A percentile compares a stretch with the other conserved stretches of the same genome.
phyloP scores from a whole-genome alignment of 2,888 invertebrate genomes.

The Athalia cordata region DNA sequence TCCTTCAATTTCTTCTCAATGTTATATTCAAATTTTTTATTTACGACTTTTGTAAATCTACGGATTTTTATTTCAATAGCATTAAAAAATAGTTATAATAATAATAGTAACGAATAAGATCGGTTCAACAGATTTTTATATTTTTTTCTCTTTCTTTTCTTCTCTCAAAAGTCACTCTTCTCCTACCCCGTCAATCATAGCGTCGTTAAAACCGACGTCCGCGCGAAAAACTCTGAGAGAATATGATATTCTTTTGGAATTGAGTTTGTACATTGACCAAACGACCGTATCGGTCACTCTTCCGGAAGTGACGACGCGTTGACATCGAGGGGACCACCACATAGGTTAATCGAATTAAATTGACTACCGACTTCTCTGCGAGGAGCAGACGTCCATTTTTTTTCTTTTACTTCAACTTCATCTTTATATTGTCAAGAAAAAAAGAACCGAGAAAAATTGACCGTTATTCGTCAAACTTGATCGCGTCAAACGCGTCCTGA shows the following conservation, averaged over 20 bases:
- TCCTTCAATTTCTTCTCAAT: constrained; percentile 3
- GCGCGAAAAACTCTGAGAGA: constrained; percentile 13
- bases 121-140: too few relatives aligned
- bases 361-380: neutral
- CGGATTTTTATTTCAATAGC: too few relatives aligned
- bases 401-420: neutral
- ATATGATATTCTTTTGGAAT: constrained; percentile 11
- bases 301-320: constrained; percentile 33
- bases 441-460: neutral
- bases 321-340: constrained; percentile 16
- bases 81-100: too few relatives aligned
- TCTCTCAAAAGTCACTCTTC: neutral
- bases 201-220: neutral
- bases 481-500: too few relatives aligned
- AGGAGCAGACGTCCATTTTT: neutral
- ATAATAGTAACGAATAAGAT: too few relatives aligned
- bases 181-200: neutral
- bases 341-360: constrained; percentile 35
- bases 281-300: constrained; percentile 14
- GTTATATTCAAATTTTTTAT: neutral
- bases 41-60: too few relatives aligned
- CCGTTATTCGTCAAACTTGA: constrained; percentile 27
- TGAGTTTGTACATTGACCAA: constrained; percentile 34
- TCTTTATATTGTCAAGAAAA: too few relatives aligned
- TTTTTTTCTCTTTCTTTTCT: too few relatives aligned